Evolutionary conservation across 1,140 invertebrate species (phyloP), one percentile per base, ranked within the genome.

Genomic region (Heliconius eleuchia): DNA sequence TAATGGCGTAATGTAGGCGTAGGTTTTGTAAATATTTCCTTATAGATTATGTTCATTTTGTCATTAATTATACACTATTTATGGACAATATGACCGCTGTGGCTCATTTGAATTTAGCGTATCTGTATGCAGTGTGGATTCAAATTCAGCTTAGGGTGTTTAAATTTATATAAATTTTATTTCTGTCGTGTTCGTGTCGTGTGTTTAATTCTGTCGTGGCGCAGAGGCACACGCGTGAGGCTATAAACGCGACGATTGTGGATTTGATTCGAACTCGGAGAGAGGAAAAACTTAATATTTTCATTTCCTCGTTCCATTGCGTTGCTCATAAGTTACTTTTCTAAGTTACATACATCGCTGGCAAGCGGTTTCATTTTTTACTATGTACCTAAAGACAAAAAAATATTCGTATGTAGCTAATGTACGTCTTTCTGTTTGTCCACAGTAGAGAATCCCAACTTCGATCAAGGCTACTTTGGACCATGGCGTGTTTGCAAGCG

Each of bases 401-500:
- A 46, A 4, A 16, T 46, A 46, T 46, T 16, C 0, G 1, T 46
- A 16, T 46, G 13, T 6, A 27, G 16, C 11, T 66, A 66, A 66
- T 66, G 3, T 66, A 66, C 18, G n/a, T 76, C 27, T 86, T 88
- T 88, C 3, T 72, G 71, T 88, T 83, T 79, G 55, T 23, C n/a
- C 55, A 37, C 92, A 97, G 96, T 95, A 84, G 95, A 96, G 76
- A 95, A 95, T 78, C 91, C 95, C 74, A 95, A 95, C 76, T 95
- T 94, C 79, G 97, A 98, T 89, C 95, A 95, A 80, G 97, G 97
- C 71, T 98, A 98, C 93, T 98, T 98, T 89, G 97, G 97, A 81
- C 97, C 97, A 87, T 98, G 97, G 97, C 96, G 96, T 83, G 96
- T 97, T 73, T 98, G 97, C 95, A 98, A 98, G 94, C 95, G 96